Evolutionary conservation across 2,113 vertebrate genomes (phyloP), one percentile per base, ranked within the genome.

Genomic region (Mirza zaza): DNA sequence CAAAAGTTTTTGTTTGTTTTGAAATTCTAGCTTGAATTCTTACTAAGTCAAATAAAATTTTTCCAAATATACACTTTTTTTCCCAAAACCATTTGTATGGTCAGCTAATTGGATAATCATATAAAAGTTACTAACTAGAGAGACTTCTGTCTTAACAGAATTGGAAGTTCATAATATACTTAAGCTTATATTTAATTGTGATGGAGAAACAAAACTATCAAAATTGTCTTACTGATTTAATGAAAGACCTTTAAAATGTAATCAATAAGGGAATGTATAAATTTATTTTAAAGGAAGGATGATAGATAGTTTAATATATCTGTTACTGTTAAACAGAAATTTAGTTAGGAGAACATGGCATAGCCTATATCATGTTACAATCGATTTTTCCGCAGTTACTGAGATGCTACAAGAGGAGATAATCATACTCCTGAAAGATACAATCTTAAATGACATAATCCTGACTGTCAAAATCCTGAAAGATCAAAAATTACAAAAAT

Each of bases 161-260:
- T 90, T 82, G 15, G 18, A 91, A 55, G 18, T 71, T 94, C 67
- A 65, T 75, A 61, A n/a, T 63, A 65, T 52, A 71, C 15, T 68
- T 76, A 81, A 81, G 59, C 50, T 92, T 76, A 85, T 93, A 45
- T 87, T 95, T 87, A 92, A 65, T 95, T 27, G 29, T 63, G 36
- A 36, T 42, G 9, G 12, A 90, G 21, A 94, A 94, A 68, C 39
- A n/a, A 20, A 23, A 59, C 25, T 82, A 4, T 34, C 8, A 39
- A 75, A 57, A 18, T 79, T 65, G 87, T 93, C 42, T 83, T 27
- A 93, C 50, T 90, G n/a, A 36, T n/a, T 87, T 92, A 59, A 14
- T 70, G 52, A 32, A 4, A 48, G 34, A 50, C 10, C 18, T 87
- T 77, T 32, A 92, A 94, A 68, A 87, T 80, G 32, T 34, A 91